phyloP scores from a whole-genome alignment of 2,113 vertebrate species.

The Macaca nemestrina region DNA sequence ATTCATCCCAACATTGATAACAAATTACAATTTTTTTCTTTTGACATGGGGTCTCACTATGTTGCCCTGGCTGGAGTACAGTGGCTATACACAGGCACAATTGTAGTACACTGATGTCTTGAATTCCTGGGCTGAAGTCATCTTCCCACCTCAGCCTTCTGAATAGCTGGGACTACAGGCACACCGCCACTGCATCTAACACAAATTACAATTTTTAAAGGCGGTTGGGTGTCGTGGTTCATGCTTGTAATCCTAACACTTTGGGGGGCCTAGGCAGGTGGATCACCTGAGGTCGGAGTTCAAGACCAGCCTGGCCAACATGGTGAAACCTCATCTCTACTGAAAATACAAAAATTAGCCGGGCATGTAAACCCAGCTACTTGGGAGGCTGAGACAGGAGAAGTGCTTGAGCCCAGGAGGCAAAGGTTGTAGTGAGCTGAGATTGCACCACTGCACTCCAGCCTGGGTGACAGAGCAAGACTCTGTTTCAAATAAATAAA shows the following conservation, averaged over 20 bases:
- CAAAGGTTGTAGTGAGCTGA: not conserved
- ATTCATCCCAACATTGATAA: not conserved
- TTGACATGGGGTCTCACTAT: not conserved
- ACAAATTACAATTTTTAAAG: not conserved
- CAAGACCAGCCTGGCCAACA: not conserved
- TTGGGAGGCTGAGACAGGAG: not conserved
- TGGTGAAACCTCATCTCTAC: not conserved
- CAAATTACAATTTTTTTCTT: not conserved
- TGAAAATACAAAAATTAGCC: not conserved
- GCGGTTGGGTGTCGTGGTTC: not conserved
- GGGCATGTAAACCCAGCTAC: not conserved
- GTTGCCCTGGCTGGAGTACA: not conserved
- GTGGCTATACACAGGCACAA: not conserved
- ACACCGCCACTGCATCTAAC: not conserved
- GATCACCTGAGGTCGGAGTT: not conserved
- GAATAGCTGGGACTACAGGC: not conserved
- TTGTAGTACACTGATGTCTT: not conserved
- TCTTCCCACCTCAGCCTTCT: not conserved
- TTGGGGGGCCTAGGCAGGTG: not conserved
- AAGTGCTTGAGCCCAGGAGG: not conserved
- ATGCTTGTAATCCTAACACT: not conserved
- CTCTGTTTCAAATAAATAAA: not conserved
- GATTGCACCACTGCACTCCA: not conserved
- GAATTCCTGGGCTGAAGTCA: not conserved
- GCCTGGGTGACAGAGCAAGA: not conserved